Conservation (phyloP, 2,797 vertebrate species). For the Molossus alvarezi region DNA sequence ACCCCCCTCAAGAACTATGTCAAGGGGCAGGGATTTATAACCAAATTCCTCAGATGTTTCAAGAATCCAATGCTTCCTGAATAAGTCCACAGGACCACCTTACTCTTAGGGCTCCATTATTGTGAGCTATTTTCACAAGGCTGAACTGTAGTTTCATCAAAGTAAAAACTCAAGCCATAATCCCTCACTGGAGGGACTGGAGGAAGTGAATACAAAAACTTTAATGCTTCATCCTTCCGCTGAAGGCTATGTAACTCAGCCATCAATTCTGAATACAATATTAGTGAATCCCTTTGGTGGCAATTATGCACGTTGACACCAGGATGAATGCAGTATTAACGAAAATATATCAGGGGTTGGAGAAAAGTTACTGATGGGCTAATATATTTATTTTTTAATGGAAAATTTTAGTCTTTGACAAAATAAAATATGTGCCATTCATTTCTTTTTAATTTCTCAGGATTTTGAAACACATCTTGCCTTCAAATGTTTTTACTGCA, state of each 20-base stretch:
- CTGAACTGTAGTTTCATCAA: background rate
- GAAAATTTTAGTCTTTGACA: slow-evolving; percentile 38
- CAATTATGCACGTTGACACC: slow-evolving; percentile 58
- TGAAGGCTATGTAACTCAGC: slow-evolving; percentile 65
- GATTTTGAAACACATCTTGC: slow-evolving; percentile 60
- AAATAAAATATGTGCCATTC: slow-evolving; percentile 72
- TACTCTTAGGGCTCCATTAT: background rate
- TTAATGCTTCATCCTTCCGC: slow-evolving; percentile 18
- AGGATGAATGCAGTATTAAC: slow-evolving; percentile 67
- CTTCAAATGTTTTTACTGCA: slow-evolving; percentile 61
- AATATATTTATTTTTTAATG: slow-evolving; percentile 64
- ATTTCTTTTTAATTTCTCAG: slow-evolving; percentile 73
- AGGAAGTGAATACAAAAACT: background rate
- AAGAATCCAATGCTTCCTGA: background rate
- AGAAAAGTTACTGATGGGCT: slow-evolving; percentile 74
- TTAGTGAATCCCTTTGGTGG: slow-evolving; percentile 76
- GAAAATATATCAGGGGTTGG: slow-evolving; percentile 70
- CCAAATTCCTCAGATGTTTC: slow-evolving; percentile 9
- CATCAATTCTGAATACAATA: slow-evolving; percentile 20
- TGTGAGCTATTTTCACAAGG: slow-evolving; percentile 52
- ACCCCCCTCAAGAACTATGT: background rate
- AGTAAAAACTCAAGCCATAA: slow-evolving; percentile 65
- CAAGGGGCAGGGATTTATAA: background rate
- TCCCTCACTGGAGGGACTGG: background rate
- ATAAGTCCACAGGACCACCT: background rate